A percentile compares a stretch with the other conserved stretches of the same genome.
Evolutionary conservation across 2,888 invertebrate species (phyloP).

Genomic region (Isotomurus palustris): DNA sequence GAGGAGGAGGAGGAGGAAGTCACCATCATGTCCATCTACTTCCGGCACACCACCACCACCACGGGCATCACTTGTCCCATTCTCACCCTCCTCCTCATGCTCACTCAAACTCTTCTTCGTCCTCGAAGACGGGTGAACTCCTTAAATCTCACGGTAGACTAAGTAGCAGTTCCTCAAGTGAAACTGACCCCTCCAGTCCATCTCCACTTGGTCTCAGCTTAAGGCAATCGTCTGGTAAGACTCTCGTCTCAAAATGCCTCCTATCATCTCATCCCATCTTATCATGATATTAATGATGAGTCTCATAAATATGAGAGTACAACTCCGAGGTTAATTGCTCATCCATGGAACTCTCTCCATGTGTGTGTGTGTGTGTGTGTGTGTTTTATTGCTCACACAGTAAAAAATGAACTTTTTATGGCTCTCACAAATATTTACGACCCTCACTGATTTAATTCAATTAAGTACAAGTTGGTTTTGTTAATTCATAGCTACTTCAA

Average conservation of each 20-base stretch:
- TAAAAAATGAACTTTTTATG: too few relatives aligned
- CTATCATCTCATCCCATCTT: neutral
- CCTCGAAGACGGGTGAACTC: slow-evolving; percentile 35
- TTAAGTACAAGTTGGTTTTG: too few relatives aligned
- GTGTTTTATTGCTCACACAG: too few relatives aligned
- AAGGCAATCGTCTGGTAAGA: slow-evolving; percentile 43
- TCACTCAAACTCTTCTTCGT: slow-evolving; percentile 18
- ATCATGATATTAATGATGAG: neutral
- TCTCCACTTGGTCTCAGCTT: slow-evolving; percentile 43
- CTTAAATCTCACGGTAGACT: slow-evolving; percentile 41
- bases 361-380: too few relatives aligned
- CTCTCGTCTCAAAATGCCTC: neutral
- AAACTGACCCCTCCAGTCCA: slow-evolving; percentile 41
- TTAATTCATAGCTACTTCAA: too few relatives aligned
- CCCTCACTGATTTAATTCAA: too few relatives aligned
- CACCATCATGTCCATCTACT: slow-evolving; percentile 24
- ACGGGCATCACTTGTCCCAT: slow-evolving; percentile 14
- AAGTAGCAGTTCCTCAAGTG: slow-evolving; percentile 40
- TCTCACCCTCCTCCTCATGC: slow-evolving; percentile 38
- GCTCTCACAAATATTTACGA: too few relatives aligned
- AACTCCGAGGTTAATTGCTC: too few relatives aligned
- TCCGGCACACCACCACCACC: slow-evolving; percentile 4
- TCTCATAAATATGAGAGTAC: too few relatives aligned
- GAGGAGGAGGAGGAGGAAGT: slow-evolving; percentile 17
- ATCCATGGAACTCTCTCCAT: too few relatives aligned